Base-by-base conservation (phyloP, 2,888 invertebrate genomes). In the Chouioia cunea region DNA sequence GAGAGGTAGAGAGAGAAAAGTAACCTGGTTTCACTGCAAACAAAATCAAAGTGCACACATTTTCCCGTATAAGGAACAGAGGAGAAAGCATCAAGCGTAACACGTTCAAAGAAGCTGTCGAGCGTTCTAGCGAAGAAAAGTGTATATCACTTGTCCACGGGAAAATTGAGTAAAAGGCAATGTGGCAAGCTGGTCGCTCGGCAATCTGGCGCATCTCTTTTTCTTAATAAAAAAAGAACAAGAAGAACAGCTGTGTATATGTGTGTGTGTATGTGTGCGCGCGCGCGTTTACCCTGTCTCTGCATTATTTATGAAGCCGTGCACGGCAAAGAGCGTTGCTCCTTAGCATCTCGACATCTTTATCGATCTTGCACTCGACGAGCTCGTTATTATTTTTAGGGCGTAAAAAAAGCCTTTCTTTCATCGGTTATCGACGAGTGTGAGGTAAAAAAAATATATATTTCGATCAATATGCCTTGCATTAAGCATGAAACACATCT, bases 241-340 rank as follows among this genome's bases (percentile, higher is more conserved):
- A 20, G 18, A 2, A 22, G 53, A 22, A 15, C 20, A 10, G 10
- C 23, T 6, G 22, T 59, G 15, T 47, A 23, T 16, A 47, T 15
- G 44, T 14, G 23, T 46, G n/a, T n/a, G 12, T 48, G 54, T 47
- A 58, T 58, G 58, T 47, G 56, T 60, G 59, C 22, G n/a, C n/a
- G n/a, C n/a, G n/a, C n/a, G n/a, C n/a, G n/a, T n/a, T n/a, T n/a
- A 6, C 2, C 20, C 53, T 20, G 64, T 15, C 76, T 75, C 75
- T 83, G 83, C 81, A 83, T 84, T 83, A 84, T 84, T 84, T 84
- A 83, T 84, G 82, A 82, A 80, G 79, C 78, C 74, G 36, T 36
- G 36, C 36, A 36, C 36, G 36, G 36, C 36, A 36, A 36, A 36
- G 36, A 36, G 36, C 36, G 36, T 36, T 36, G 36, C 36, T 36